Evolutionary conservation across 1,140 invertebrate genomes (phyloP).

Genomic region (Listronotus bonariensis): DNA sequence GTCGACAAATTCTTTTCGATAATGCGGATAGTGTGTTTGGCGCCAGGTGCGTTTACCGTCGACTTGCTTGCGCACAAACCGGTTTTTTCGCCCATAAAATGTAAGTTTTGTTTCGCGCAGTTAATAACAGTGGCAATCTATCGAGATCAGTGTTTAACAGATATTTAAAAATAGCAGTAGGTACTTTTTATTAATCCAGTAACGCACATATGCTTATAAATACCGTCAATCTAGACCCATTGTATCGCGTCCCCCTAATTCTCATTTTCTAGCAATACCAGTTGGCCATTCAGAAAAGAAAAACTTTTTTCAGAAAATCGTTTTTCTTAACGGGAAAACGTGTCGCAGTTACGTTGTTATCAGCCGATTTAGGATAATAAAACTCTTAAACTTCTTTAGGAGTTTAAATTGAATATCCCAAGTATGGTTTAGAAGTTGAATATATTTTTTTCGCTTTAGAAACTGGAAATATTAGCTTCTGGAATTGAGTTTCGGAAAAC

Average conservation of each 20-base stretch:
- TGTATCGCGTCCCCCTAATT: constrained; percentile 21
- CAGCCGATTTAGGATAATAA: constrained; percentile 25
- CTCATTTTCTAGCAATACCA: constrained; percentile 2
- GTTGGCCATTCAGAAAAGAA: constrained; percentile 13
- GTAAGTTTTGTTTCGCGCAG: no score
- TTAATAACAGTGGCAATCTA: no score
- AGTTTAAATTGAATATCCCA: constrained; percentile 19
- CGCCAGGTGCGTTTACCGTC: no score
- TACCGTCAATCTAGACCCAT: constrained; percentile 15
- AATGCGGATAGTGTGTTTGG: no score
- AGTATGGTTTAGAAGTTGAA: constrained; percentile 12
- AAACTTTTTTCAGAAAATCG: constrained; percentile 26
- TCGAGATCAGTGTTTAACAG: no score
- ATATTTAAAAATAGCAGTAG: no score
- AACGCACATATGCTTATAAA: constrained; percentile 2
- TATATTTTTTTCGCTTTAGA: constrained; percentile 5
- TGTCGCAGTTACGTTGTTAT: constrained; percentile 22
- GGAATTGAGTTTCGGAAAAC: not conserved
- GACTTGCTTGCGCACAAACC: no score
- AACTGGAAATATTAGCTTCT: not conserved
- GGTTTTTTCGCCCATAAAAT: no score
- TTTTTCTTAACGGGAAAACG: constrained; percentile 23
- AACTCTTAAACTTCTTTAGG: constrained; percentile 16
- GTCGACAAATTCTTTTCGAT: no score
- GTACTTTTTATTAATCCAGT: no score